Evolutionary conservation across 2,888 invertebrate genomes (phyloP).

Genomic region (Thyatira batis): DNA sequence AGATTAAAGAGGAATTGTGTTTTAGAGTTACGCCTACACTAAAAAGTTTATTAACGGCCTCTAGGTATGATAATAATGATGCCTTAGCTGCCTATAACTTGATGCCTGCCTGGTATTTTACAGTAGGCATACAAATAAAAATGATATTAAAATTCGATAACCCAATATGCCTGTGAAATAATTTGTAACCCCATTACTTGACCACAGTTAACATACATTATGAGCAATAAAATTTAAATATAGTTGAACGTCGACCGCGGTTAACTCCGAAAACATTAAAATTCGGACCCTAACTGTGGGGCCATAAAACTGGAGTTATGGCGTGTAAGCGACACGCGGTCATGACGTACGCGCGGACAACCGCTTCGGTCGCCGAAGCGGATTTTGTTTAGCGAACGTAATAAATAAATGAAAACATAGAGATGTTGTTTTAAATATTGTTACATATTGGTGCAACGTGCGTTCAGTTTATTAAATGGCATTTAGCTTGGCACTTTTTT

Average conservation of each 20-base stretch:
- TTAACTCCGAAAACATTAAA: constrained; percentile 27
- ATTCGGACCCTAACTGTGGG: constrained; percentile 21
- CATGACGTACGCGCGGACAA: constrained; percentile 11
- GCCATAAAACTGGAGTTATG: constrained; percentile 23
- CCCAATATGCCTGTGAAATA: no score
- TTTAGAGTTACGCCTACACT: no score
- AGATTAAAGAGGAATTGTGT: not conserved
- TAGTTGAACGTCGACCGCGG: constrained; percentile 19
- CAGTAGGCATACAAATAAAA: no score
- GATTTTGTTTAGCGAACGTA: constrained; percentile 18
- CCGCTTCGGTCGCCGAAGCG: constrained; percentile 20
- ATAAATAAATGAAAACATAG: not conserved
- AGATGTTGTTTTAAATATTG: not conserved
- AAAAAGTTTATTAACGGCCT: no score
- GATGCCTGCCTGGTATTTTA: no score
- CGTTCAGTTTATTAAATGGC: not conserved
- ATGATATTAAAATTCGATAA: no score
- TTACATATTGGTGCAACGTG: not conserved
- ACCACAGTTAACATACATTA: constrained; percentile 5
- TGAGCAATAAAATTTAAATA: constrained; percentile 24
- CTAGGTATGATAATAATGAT: no score
- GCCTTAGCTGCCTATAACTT: no score
- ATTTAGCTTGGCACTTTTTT: not conserved
- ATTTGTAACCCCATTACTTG: constrained; percentile 2
- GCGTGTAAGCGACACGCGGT: constrained; percentile 11